Percentiles rank a stretch among this genome's conserved stretches.
Conservation (phyloP, 2,888 invertebrate species). For the Drosophila seclusa region DNA sequence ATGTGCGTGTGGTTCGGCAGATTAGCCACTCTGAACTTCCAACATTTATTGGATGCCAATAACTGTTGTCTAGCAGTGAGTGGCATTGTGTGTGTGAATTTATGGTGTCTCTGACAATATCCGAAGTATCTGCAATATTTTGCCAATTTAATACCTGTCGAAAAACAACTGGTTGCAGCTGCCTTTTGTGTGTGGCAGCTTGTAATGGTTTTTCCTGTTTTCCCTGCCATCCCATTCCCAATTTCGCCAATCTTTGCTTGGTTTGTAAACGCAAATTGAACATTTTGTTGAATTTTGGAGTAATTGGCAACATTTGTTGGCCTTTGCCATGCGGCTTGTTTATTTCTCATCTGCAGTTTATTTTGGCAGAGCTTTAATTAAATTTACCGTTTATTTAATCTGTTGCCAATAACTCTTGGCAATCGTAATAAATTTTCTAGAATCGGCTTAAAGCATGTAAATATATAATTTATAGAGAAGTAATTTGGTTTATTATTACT, state of each 20-base stretch:
- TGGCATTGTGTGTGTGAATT: slow-evolving; percentile 6
- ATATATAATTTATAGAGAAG: not conserved
- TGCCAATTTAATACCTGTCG: slow-evolving; percentile 45
- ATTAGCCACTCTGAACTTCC: slow-evolving; percentile 57
- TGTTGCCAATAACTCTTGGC: not conserved
- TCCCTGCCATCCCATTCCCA: slow-evolving; percentile 1
- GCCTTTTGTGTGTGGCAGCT: slow-evolving; percentile 37
- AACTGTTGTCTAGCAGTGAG: slow-evolving; percentile 44
- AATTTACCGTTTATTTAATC: not conserved
- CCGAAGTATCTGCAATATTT: slow-evolving; percentile 42
- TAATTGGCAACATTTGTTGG: slow-evolving; percentile 16
- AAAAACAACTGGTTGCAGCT: not conserved
- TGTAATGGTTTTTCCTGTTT: slow-evolving; percentile 49
- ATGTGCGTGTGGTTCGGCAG: slow-evolving; percentile 5
- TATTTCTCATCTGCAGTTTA: not conserved
- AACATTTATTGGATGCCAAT: slow-evolving; percentile 74
- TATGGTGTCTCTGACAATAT: slow-evolving; percentile 10
- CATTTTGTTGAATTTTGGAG: slow-evolving; percentile 9
- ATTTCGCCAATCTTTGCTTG: not conserved
- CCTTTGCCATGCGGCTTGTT: slow-evolving; percentile 1
- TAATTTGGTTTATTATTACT: not conserved
- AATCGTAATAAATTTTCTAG: no score
- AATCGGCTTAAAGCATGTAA: not conserved
- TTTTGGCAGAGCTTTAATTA: not conserved
- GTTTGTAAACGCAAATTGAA: slow-evolving; percentile 19